These are phyloP conservation scores for Crocidura indochinensis DNA, from an alignment of 2,797 vertebrate species.

Conservation along the genomic window DNA sequence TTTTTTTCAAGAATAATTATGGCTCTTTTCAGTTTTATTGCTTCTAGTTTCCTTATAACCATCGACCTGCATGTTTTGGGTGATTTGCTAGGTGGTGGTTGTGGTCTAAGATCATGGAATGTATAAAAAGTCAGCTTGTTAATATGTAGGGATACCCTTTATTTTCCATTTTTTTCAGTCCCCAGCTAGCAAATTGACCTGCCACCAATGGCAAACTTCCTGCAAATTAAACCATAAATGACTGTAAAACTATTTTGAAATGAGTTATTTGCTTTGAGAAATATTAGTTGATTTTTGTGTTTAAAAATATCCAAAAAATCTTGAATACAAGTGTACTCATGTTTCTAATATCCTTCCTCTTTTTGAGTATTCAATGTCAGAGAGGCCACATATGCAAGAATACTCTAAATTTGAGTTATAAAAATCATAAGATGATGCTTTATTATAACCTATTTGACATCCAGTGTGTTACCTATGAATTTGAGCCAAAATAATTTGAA, in stretches of 20 bases:
- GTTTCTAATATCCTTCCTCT: not conserved
- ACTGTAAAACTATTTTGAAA: conserved; percentile 67
- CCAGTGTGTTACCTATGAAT: too few relatives aligned
- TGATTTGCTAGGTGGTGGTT: not conserved
- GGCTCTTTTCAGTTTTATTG: too few relatives aligned
- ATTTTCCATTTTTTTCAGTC: conserved; percentile 30
- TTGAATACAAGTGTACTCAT: not conserved
- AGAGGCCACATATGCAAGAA: not conserved
- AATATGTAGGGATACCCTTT: conserved; percentile 13
- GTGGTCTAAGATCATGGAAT: not conserved
- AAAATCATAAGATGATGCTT: not conserved
- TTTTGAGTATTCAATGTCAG: conserved; percentile 2
- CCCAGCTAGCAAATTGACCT: not conserved
- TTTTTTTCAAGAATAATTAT: too few relatives aligned
- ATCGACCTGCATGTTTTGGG: not conserved
- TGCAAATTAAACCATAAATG: conserved; percentile 42
- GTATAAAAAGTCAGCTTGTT: not conserved
- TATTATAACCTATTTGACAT: too few relatives aligned
- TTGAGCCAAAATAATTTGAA: conserved; percentile 39
- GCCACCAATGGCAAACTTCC: conserved; percentile 21
- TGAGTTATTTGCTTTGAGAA: conserved; percentile 61
- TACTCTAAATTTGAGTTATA: conserved; percentile 36
- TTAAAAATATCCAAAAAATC: conserved; percentile 43
- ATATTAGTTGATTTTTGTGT: conserved; percentile 15
- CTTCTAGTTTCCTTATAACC: not conserved